A percentile compares a stretch with the other conserved stretches of the same genome.
These are phyloP conservation scores for Lepilemur septentrionalis DNA, from an alignment of 2,797 vertebrate species.

Conservation along the genomic window DNA sequence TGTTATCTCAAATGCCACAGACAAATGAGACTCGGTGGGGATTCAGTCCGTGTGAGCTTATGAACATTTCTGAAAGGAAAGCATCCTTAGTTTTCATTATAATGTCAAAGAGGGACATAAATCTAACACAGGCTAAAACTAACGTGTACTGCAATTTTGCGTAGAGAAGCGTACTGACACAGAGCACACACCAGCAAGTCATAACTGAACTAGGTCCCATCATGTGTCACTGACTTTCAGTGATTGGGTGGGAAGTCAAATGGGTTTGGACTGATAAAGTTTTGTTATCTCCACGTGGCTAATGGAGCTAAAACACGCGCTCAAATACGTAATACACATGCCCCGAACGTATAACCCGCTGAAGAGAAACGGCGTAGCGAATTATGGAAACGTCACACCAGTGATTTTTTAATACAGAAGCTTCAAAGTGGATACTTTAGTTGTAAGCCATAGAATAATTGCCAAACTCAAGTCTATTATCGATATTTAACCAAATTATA, in stretches of 20 bases:
- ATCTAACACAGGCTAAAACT: background rate
- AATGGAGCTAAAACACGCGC: background rate
- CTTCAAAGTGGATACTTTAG: background rate
- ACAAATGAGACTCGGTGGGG: background rate
- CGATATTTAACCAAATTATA: constrained; percentile 8
- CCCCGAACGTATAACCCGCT: background rate
- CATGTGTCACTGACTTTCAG: background rate
- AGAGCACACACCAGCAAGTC: background rate
- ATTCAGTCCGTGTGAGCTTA: background rate
- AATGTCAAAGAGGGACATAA: background rate
- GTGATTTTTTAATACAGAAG: constrained; percentile 1
- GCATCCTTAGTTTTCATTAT: background rate
- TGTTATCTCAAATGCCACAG: background rate
- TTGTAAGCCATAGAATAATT: background rate
- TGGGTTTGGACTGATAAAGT: background rate
- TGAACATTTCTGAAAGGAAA: background rate
- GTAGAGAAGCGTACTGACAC: background rate
- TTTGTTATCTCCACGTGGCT: background rate
- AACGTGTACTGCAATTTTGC: background rate
- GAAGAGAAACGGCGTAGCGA: background rate
- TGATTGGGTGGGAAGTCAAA: background rate
- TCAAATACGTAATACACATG: background rate
- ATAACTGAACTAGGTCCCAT: background rate
- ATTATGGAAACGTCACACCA: background rate
- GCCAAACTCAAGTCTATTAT: background rate